Conservation (phyloP, 1,140 invertebrate species). For the Trachelipus rathkii region DNA sequence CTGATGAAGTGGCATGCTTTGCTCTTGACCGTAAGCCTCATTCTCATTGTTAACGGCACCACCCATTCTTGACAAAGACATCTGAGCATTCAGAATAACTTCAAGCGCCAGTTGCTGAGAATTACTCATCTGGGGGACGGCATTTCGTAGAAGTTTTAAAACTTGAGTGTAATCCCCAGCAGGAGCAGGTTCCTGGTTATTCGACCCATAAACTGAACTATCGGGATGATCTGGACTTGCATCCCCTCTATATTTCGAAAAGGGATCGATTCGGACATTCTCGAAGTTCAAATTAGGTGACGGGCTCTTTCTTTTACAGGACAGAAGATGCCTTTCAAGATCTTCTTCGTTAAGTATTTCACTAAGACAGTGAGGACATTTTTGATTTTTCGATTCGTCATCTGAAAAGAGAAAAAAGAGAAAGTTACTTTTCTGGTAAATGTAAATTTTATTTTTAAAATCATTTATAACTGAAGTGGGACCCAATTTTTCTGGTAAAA, state of each 20-base stretch:
- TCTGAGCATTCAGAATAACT: background rate
- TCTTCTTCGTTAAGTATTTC: background rate
- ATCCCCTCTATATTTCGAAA: background rate
- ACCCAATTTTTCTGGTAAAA: too few relatives aligned
- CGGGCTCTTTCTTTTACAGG: background rate
- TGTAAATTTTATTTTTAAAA: too few relatives aligned
- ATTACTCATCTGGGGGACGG: background rate
- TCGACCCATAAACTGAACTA: background rate
- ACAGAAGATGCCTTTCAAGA: background rate
- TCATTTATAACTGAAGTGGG: too few relatives aligned
- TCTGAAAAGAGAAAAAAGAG: background rate
- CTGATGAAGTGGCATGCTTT: constrained; percentile 71
- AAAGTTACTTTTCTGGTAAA: background rate
- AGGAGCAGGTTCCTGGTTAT: background rate
- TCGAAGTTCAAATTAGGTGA: background rate
- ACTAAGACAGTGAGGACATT: background rate
- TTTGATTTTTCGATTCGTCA: background rate
- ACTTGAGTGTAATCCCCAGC: background rate
- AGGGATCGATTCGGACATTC: background rate
- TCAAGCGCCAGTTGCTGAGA: background rate
- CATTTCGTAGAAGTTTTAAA: background rate
- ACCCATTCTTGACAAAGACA: background rate
- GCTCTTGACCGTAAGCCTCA: background rate
- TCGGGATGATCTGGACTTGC: background rate
- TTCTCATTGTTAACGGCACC: background rate